A percentile compares a stretch with the other conserved stretches of the same genome.
Conservation (phyloP, 2,888 invertebrate species). For the Cabera pusaria region DNA sequence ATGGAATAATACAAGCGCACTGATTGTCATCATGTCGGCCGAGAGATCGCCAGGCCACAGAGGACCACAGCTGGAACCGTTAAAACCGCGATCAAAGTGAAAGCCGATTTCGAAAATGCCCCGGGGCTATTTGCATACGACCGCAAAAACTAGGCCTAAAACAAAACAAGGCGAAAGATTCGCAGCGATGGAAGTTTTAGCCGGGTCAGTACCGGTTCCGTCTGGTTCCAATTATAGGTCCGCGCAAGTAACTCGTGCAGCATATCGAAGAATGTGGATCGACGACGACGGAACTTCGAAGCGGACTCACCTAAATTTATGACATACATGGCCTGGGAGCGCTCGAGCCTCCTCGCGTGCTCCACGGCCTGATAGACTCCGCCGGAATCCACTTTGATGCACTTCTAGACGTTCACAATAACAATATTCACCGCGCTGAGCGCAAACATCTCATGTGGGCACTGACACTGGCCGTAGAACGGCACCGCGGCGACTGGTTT, state of each 20-base stretch:
- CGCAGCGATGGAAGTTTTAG: constrained; percentile 39
- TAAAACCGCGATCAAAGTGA: constrained; percentile 44
- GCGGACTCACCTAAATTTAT: constrained; percentile 82
- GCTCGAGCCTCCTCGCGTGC: constrained; percentile 78
- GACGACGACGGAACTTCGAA: constrained; percentile 49
- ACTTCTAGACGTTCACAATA: constrained; percentile 69
- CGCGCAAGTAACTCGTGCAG: constrained; percentile 41
- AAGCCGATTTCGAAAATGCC: constrained; percentile 53
- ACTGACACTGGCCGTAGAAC: constrained; percentile 57
- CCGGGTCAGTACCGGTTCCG: constrained; percentile 63
- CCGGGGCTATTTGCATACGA: constrained; percentile 47
- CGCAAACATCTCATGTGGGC: constrained; percentile 74
- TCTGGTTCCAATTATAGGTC: constrained; percentile 69
- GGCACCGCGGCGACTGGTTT: constrained; percentile 47
- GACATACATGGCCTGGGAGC: constrained; percentile 83
- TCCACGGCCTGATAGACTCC: constrained; percentile 78
- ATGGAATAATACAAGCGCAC: constrained; percentile 64
- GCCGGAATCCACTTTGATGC: constrained; percentile 80
- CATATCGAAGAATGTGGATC: constrained; percentile 57
- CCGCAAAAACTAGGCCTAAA: constrained; percentile 52
- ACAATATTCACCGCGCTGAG: constrained; percentile 67
- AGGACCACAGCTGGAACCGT: constrained; percentile 23
- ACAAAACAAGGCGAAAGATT: constrained; percentile 25
- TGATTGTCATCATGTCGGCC: too few relatives aligned
- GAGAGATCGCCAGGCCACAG: too few relatives aligned